Conservation (phyloP, 2,888 invertebrate species). For the Hydrotaea diabolus region DNA sequence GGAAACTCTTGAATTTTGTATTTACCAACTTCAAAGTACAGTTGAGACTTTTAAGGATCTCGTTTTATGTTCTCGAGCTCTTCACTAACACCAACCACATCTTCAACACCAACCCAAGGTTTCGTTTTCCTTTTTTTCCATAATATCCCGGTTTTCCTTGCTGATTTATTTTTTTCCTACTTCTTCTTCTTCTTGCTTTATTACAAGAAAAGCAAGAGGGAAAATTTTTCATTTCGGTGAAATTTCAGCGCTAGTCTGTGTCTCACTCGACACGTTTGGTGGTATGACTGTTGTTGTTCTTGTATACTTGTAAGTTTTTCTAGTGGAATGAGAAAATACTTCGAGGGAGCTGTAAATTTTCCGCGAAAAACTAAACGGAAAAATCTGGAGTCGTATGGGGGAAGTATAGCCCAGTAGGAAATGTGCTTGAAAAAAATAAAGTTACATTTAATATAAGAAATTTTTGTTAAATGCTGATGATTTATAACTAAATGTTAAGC, state of each 20-base stretch:
- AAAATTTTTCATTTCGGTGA: too few relatives aligned
- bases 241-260: background rate
- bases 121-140: background rate
- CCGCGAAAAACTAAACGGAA: conserved; percentile 41
- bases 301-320: conserved; percentile 58
- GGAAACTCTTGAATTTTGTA: background rate
- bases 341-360: background rate
- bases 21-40: background rate
- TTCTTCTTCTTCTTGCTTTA: background rate
- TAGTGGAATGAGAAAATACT: conserved; percentile 1
- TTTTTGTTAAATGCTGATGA: too few relatives aligned
- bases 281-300: background rate
- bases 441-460: too few relatives aligned
- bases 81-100: background rate
- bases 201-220: background rate
- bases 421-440: too few relatives aligned
- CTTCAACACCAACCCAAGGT: background rate
- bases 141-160: background rate
- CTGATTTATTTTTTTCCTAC: background rate
- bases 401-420: background rate
- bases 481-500: background rate
- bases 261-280: conserved; percentile 4
- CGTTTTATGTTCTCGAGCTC: too few relatives aligned
- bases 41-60: background rate
- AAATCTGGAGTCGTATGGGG: background rate